Evolutionary conservation across 2,888 invertebrate genomes (phyloP), one percentile per base, ranked within the genome.

Genomic region (Eupithecia dodoneata): DNA sequence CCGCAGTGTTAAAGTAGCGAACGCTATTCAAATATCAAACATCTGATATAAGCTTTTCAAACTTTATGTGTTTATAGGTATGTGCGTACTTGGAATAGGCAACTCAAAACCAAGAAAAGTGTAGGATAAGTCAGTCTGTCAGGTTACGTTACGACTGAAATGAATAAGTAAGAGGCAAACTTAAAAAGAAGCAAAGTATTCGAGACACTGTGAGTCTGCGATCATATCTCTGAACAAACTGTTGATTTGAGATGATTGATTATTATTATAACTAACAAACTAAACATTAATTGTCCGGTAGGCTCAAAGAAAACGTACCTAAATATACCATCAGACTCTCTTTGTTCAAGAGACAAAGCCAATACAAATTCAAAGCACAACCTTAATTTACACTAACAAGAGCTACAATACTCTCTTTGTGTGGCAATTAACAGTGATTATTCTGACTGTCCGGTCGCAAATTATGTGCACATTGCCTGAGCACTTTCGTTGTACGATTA

Each of bases 341-440:
- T 76, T 71, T 76, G 70, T 74, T n/a, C 73, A 45, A 45, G 42
- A 42, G 44, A 69, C 69, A 69, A 69, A 45, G 42, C 69, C 44
- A 69, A 45, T 45, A 45, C 49, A n/a, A 66, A 66, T 66, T 66
- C 41, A 66, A 66, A 42, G 66, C 18, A 69, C 18, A 69, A 69
- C 72, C 76, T 72, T 74, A 69, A 72, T 72, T 70, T 63, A 72
- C 12, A 74, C 73, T 71, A 75, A 75, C 75, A 59, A 70, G 67
- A 71, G 41, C 18, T 79, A 76, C 72, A 55, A 63, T 74, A 66
- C 78, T 73, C 79, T 78, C 82, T 80, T 82, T 81, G 81, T 82
- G 70, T 80, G 45, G 65, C 73, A 79, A 82, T 82, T 82, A 82
- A 73, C 77, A 72, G 70, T 72, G 76, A 79, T 79, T 76, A 72